Conservation (phyloP, 2,113 vertebrate genomes). For the Eleginops maclovinus region DNA sequence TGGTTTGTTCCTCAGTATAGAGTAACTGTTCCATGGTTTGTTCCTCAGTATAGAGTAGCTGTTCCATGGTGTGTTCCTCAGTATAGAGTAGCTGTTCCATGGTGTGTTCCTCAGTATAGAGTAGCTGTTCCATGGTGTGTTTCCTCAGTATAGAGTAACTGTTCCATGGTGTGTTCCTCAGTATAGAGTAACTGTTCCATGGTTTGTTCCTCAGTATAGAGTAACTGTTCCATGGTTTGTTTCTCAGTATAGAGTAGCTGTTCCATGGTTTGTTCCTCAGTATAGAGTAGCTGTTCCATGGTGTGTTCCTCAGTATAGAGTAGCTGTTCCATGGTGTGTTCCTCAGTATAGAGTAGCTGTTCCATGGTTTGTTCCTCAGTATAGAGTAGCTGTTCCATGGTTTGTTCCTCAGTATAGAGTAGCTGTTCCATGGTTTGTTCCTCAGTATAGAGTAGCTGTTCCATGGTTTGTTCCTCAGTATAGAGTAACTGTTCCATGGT, state of each 20-base stretch:
- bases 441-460: too few species aligned
- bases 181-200: too few species aligned
- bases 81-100: neutral
- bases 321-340: neutral
- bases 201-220: neutral
- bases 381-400: too few species aligned
- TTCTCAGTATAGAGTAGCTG: slow-evolving; percentile 94
- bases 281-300: too few species aligned
- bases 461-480: too few species aligned
- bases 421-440: too few species aligned
- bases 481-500: too few species aligned
- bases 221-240: slow-evolving; percentile 4
- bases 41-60: slow-evolving; percentile 93
- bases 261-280: too few species aligned
- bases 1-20: neutral
- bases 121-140: slow-evolving; percentile 2
- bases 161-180: too few species aligned
- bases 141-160: too few species aligned
- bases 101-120: neutral
- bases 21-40: slow-evolving; percentile 6
- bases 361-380: slow-evolving; percentile 4
- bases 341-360: neutral
- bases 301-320: too few species aligned
- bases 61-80: slow-evolving; percentile 92
- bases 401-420: too few species aligned